phyloP scores from a whole-genome alignment of 37 sponge, comb jelly and placozoan species.

The Crambe crambe region DNA sequence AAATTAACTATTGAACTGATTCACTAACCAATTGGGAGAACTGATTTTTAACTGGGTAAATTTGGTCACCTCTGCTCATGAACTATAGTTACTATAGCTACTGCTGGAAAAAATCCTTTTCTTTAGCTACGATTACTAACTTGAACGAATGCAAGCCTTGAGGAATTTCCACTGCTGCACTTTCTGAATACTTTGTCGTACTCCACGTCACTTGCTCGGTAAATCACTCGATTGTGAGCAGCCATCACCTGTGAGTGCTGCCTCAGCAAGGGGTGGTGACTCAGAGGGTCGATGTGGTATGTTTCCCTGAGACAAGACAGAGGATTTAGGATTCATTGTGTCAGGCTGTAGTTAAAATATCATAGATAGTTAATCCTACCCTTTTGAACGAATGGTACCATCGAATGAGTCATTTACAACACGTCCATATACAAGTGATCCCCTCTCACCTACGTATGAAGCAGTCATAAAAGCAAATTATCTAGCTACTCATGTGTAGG shows the following conservation, averaged over 20 bases:
- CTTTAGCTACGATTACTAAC: background rate
- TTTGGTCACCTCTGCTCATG: no score
- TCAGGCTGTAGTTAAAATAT: background rate
- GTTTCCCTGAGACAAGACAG: constrained; percentile 26
- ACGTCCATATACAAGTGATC: constrained; percentile 41
- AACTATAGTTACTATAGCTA: no score
- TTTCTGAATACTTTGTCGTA: constrained; percentile 5
- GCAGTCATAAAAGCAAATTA: background rate
- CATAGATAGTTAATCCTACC: constrained; percentile 21
- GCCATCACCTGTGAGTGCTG: background rate
- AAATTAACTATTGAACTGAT: no score
- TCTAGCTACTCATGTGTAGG: no score
- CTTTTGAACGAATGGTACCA: constrained; percentile 33
- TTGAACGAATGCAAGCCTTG: constrained; percentile 13
- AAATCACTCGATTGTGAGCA: constrained; percentile 40
- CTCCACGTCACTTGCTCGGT: constrained; percentile 58
- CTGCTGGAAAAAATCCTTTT: no score
- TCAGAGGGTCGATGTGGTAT: constrained; percentile 33
- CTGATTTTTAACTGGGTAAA: no score
- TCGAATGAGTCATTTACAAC: constrained; percentile 12
- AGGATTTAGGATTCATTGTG: background rate
- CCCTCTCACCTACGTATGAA: constrained; percentile 20
- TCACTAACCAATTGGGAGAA: background rate
- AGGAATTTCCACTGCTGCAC: constrained; percentile 6
- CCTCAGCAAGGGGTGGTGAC: background rate